A percentile compares a stretch with the other conserved stretches of the same genome.
Conservation (phyloP, 2,888 invertebrate species). For the Heliconius hortense region DNA sequence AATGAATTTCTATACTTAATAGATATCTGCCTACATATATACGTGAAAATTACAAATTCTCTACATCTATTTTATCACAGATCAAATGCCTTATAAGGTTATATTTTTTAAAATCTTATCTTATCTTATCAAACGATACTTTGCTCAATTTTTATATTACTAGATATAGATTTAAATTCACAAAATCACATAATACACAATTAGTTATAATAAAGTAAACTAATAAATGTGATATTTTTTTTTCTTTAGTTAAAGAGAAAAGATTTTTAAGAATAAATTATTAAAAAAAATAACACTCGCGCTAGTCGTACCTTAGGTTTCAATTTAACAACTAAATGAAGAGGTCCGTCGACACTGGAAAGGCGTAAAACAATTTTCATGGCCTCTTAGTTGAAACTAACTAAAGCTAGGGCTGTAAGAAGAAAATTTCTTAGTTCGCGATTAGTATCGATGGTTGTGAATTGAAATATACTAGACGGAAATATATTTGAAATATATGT, state of each 20-base stretch:
- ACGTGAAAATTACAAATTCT: too few relatives aligned
- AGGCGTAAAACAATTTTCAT: slow-evolving; percentile 80
- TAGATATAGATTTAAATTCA: too few relatives aligned
- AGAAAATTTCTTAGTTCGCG: not conserved
- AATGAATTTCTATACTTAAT: too few relatives aligned
- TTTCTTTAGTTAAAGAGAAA: not conserved
- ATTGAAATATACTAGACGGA: not conserved
- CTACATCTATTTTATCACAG: too few relatives aligned
- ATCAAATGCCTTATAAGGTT: too few relatives aligned
- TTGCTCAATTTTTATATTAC: too few relatives aligned
- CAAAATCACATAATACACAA: too few relatives aligned
- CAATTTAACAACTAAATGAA: slow-evolving; percentile 70
- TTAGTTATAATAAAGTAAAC: too few relatives aligned
- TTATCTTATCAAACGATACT: too few relatives aligned
- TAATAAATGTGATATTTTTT: too few relatives aligned
- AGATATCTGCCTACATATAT: too few relatives aligned
- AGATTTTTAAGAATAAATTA: not conserved
- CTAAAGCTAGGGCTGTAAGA: slow-evolving; percentile 58
- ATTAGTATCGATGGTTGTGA: not conserved
- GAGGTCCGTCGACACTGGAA: slow-evolving; percentile 73
- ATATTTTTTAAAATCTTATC: too few relatives aligned
- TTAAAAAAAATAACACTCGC: not conserved
- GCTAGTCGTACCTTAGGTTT: slow-evolving; percentile 48
- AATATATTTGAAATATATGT: not conserved
- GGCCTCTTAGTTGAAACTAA: slow-evolving; percentile 68